Conservation (phyloP, 2,888 invertebrate species). For the Drosophila robusta region DNA sequence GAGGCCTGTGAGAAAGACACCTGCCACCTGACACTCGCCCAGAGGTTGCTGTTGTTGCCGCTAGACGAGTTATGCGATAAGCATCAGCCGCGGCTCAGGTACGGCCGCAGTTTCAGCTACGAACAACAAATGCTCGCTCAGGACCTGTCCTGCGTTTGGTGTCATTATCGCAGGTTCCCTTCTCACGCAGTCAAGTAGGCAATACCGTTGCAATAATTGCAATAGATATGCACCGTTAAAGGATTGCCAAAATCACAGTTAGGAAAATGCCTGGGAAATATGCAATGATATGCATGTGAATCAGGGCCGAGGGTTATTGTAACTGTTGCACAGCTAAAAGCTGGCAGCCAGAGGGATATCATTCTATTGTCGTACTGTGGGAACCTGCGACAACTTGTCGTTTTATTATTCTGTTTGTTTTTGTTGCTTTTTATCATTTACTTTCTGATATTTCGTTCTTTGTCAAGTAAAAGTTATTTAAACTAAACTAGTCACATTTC, state of each 20-base stretch:
- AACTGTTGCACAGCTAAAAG: conserved; percentile 27
- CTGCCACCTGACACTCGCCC: conserved; percentile 60
- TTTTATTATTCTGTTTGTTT: too few relatives aligned
- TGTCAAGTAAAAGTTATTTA: too few relatives aligned
- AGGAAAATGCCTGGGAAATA: conserved; percentile 18
- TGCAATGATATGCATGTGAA: conserved; percentile 50
- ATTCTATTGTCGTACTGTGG: conserved; percentile 16
- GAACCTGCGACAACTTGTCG: conserved; percentile 16
- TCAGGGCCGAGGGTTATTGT: not conserved
- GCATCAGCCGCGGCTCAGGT: conserved; percentile 36
- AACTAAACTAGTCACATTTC: too few relatives aligned
- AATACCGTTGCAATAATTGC: conserved; percentile 74
- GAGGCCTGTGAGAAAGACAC: conserved; percentile 61
- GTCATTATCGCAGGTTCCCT: conserved; percentile 39
- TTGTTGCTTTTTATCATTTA: too few relatives aligned
- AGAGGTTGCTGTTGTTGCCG: conserved; percentile 11
- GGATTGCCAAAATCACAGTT: conserved; percentile 42
- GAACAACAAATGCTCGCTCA: not conserved
- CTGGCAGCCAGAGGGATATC: not conserved
- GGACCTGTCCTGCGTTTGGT: conserved; percentile 17
- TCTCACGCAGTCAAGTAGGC: conserved; percentile 78
- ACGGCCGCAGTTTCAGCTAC: conserved; percentile 53
- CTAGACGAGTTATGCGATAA: conserved; percentile 46
- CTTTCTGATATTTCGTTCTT: too few relatives aligned
- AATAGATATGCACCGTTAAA: conserved; percentile 50